Evolutionary conservation across 2,888 invertebrate genomes (phyloP), one percentile per base, ranked within the genome.

Genomic region (Arctia plantaginis): DNA sequence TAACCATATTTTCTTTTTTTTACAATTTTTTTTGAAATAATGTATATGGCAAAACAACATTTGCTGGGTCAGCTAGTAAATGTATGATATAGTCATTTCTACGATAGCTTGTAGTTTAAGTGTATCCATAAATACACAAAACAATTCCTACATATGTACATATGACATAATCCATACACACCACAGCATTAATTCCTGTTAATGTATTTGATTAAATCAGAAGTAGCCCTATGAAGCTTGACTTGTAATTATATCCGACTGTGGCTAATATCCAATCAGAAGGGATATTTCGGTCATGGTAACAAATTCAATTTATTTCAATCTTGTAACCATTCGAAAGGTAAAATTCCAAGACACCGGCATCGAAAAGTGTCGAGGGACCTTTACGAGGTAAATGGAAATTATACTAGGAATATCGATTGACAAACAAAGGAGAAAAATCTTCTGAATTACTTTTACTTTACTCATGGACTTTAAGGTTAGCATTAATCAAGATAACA

Each of bases 281-380:
- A 30, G 18, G 62, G 30, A 30, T 18, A 30, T n/a, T 55, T 30
- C 62, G 30, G 30, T 7, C 27, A 18, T 27, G 6, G 18, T 6
- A 62, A 30, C 30, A 62, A 62, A 62, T 62, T 30, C 62, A 62
- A 62, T 62, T 62, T 62, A 62, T 62, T 30, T 62, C 62, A 62
- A 62, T 62, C 30, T 62, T 30, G 62, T 30, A 18, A 30, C 30
- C 62, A 15, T 30, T 27, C 15, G 18, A 30, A 30, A 30, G 62
- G 62, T 30, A 62, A 27, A 8, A 62, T 18, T 62, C 62, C 62
- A 62, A 30, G 27, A 30, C 62, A 62, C 30, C 62, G 62, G 18
- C 62, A 62, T 62, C 62, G 7, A 62, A 30, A 30, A 18, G 62
- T 62, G 62, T 62, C 62, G 62, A 18, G 62, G 62, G 62, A 62